phyloP scores from a whole-genome alignment of 2,797 vertebrate species.

The Phataginus tetradactyla region DNA sequence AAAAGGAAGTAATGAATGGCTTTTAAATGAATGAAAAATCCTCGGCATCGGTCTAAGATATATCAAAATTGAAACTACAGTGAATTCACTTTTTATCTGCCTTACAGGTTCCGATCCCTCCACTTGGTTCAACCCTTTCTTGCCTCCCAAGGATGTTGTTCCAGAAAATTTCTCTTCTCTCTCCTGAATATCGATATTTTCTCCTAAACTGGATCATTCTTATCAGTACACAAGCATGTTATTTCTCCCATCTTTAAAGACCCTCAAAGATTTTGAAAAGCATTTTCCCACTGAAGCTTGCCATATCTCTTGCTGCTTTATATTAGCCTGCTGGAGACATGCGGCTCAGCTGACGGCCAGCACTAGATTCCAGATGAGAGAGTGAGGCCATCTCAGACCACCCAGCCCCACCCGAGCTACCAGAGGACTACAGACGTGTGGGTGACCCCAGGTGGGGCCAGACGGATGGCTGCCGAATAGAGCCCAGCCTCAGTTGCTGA shows the following conservation, averaged over 20 bases:
- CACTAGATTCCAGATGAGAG: neutral
- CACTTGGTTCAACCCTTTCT: neutral
- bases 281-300: neutral
- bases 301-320: neutral
- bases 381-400: neutral
- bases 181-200: neutral
- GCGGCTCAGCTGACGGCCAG: neutral
- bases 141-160: neutral
- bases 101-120: neutral
- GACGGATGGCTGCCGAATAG: neutral
- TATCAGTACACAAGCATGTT: neutral
- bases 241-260: neutral
- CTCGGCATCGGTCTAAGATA: neutral
- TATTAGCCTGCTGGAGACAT: neutral
- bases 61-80: neutral
- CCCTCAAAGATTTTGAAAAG: too few species aligned
- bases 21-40: neutral
- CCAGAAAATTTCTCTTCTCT: neutral
- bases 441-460: neutral
- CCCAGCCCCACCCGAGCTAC: neutral
- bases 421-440: neutral
- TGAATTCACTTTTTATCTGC: neutral
- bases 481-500: neutral
- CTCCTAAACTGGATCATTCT: neutral
- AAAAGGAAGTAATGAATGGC: neutral